Base-by-base conservation (phyloP, 2,113 vertebrate species). In the Lipophrys pholis region DNA sequence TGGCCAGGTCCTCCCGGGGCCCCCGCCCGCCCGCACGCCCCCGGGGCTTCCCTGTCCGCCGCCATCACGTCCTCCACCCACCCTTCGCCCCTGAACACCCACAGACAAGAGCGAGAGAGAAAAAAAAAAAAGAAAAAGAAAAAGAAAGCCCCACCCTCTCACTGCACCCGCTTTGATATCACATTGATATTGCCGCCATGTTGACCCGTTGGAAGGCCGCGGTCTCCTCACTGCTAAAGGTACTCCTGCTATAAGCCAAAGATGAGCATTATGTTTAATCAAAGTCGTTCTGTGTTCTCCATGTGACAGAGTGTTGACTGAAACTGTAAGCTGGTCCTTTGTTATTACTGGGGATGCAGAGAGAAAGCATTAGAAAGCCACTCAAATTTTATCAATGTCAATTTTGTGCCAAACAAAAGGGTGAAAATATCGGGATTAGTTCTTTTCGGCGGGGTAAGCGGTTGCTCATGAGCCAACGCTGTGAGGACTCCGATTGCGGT, bases 31-130 rank as follows among this genome's bases (percentile, higher is more conserved):
- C 7, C 92, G 91, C 30, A 83, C 77, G 0, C 93, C 95, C 10
- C 94, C 94, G 0, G 92, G 93, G 59, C 91, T 93, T 1, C 93
- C 93, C 1, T 89, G 94, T 67, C 90, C 95, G 11, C 94, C 93
- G 7, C 93, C 94, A 5, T 87, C 94, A 0, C 93, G 94, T 4
- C 95, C 93, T 16, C 92, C 94, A 0, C 94, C 93, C 0, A 92
- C 83, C 68, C 94, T 94, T 51, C 50, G 15, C 58, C 91, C 90
- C 82, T 94, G 83, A 94, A 84, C 21, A 77, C 36, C 35, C 43
- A 73, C 30, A 77, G 54, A 81, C 60, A 76, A 51, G 88, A 7
- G 88, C 88, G 21, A 30, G 21, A 30, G 21, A n/a, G 21, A 30
- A 30, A 30, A 30, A 30, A 30, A 30, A 30, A 30, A 2, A 30